Evolutionary conservation across 2,113 vertebrate species (phyloP).

Genomic region (Perca fluviatilis): DNA sequence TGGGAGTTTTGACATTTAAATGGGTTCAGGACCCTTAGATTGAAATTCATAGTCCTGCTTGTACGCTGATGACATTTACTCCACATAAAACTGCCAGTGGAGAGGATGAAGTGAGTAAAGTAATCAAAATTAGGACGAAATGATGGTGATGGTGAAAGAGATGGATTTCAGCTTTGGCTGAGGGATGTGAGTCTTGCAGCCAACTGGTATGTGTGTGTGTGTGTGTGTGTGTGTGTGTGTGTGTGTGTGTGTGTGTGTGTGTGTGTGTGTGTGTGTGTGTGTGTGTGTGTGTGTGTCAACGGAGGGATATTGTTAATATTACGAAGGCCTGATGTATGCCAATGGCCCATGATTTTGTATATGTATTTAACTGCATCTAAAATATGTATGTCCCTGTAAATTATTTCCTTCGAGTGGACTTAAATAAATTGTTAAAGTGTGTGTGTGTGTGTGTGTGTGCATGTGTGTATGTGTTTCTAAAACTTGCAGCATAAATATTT

Average conservation of each 20-base stretch:
- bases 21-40: constrained; percentile 2
- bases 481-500: constrained; percentile 67
- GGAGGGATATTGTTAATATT: too few species aligned
- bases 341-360: too few species aligned
- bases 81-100: constrained; percentile 10
- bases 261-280: too few species aligned
- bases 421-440: background rate
- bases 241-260: constrained; percentile 14
- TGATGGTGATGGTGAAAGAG: constrained; percentile 36
- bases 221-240: constrained; percentile 6
- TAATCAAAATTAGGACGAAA: constrained; percentile 43
- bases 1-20: constrained; percentile 45
- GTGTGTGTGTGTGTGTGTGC: background rate
- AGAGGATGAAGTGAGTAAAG: constrained; percentile 25
- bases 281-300: too few species aligned
- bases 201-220: constrained; percentile 1
- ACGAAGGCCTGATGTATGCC: too few species aligned
- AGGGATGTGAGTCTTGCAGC: constrained; percentile 8
- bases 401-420: too few species aligned
- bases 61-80: constrained; percentile 48
- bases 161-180: constrained; percentile 25
- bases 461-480: constrained; percentile 32
- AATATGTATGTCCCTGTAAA: too few species aligned
- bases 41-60: background rate
- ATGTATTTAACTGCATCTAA: too few species aligned